Conservation (phyloP, 2,113 vertebrate genomes). For the Crypturellus undulatus region DNA sequence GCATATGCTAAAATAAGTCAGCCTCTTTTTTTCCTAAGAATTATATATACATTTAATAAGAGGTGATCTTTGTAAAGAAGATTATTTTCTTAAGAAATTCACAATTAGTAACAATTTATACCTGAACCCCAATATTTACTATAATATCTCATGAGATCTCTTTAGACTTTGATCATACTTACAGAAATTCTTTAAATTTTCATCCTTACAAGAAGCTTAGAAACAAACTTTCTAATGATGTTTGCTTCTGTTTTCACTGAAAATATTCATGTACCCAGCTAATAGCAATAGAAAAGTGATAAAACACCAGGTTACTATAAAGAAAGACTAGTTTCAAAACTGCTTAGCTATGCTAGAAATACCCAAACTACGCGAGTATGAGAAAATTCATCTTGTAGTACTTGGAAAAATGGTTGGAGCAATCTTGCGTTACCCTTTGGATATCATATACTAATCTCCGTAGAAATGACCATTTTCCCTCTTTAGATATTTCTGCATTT, state of each 20-base stretch:
- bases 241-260: neutral
- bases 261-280: neutral
- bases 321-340: neutral
- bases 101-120: neutral
- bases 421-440: neutral
- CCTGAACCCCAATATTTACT: neutral
- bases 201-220: neutral
- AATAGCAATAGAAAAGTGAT: neutral
- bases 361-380: neutral
- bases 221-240: neutral
- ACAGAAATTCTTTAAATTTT: neutral
- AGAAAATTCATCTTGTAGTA: neutral
- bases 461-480: neutral
- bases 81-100: neutral
- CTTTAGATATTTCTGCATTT: neutral
- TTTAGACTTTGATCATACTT: neutral
- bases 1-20: neutral
- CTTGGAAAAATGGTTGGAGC: neutral
- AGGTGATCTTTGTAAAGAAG: neutral
- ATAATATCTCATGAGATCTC: neutral
- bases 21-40: neutral
- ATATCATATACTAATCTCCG: neutral
- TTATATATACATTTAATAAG: neutral
- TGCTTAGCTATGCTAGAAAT: neutral
- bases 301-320: neutral